Conservation (phyloP, 2,888 invertebrate genomes). For the Trissoscelio sp. region DNA sequence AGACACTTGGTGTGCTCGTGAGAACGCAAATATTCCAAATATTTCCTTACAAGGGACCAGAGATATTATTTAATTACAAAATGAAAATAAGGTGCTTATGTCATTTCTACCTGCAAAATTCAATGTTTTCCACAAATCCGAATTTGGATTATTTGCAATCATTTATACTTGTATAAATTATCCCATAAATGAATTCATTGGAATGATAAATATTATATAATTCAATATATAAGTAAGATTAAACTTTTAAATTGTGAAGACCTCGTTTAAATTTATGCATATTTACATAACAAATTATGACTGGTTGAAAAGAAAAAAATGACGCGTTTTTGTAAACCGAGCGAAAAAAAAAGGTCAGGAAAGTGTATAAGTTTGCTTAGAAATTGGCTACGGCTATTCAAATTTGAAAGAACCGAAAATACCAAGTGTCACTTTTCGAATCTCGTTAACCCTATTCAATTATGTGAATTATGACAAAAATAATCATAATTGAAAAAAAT, state of each 20-base stretch:
- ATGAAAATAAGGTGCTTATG: too few species aligned
- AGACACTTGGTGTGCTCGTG: slow-evolving; percentile 55
- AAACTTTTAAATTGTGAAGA: not conserved
- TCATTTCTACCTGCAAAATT: too few species aligned
- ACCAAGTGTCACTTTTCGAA: slow-evolving; percentile 34
- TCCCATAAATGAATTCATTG: too few species aligned
- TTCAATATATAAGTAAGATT: not conserved
- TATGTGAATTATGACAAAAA: slow-evolving; percentile 1
- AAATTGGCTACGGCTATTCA: slow-evolving; percentile 49
- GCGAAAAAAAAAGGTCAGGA: slow-evolving; percentile 48
- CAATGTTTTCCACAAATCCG: not conserved
- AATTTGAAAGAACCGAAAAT: slow-evolving; percentile 9
- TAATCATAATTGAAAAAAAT: slow-evolving; percentile 42
- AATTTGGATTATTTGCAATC: too few species aligned
- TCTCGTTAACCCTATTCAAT: slow-evolving; percentile 1
- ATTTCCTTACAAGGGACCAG: not conserved
- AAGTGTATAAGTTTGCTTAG: slow-evolving; percentile 43
- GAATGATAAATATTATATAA: not conserved
- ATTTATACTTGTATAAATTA: too few species aligned
- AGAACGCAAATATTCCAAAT: slow-evolving; percentile 42
- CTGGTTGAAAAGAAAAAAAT: slow-evolving; percentile 11
- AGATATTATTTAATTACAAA: slow-evolving; percentile 4
- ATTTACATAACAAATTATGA: too few species aligned
- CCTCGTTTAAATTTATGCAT: too few species aligned
- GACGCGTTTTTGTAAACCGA: not conserved